Evolutionary conservation across 2,797 vertebrate species (phyloP).

Genomic region (Channa striata): DNA sequence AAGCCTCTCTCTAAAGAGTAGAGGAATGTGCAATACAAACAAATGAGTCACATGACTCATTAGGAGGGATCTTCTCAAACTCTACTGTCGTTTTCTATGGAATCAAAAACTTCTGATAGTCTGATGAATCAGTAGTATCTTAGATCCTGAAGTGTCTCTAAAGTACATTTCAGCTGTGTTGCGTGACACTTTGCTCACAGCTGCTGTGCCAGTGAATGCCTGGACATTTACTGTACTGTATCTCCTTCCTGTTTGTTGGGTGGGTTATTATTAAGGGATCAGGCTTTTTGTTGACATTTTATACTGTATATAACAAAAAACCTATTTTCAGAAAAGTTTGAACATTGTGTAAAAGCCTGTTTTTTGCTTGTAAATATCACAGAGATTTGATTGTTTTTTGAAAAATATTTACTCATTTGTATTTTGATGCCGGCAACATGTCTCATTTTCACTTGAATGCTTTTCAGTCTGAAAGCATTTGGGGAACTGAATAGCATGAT

Average conservation of each 20-base stretch:
- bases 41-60: constrained; percentile 15
- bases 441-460: too few relatives aligned
- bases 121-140: not conserved
- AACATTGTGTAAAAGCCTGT: too few relatives aligned
- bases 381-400: too few relatives aligned
- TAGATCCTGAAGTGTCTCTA: not conserved
- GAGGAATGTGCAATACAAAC: constrained; percentile 19
- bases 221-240: not conserved
- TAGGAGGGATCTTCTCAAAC: not conserved
- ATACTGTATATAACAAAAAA: too few relatives aligned
- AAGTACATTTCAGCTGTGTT: not conserved
- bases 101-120: not conserved
- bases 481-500: too few relatives aligned
- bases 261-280: not conserved
- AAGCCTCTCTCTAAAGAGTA: constrained; percentile 9
- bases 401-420: too few relatives aligned
- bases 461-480: too few relatives aligned
- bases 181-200: not conserved
- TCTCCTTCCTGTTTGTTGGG: not conserved
- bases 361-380: too few relatives aligned
- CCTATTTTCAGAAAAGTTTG: too few relatives aligned
- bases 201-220: too few relatives aligned
- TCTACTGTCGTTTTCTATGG: not conserved
- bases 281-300: too few relatives aligned
- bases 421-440: too few relatives aligned